Conservation (phyloP, 2,797 vertebrate species). For the Clarias pachynema region DNA sequence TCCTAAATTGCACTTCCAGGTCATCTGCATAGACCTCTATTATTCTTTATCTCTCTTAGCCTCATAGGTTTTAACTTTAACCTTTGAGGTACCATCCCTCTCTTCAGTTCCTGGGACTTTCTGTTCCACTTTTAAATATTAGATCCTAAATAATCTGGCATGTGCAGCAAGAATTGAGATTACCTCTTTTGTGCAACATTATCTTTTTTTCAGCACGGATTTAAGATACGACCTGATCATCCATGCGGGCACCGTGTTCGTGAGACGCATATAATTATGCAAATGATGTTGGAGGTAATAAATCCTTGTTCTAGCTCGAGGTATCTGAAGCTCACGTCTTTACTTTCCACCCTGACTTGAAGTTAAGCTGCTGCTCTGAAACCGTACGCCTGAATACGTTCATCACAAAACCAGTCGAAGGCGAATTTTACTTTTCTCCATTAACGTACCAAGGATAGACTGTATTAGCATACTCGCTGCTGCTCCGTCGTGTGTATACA, state of each 20-base stretch:
- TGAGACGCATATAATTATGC: conserved; percentile 79
- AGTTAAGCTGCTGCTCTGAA: conserved; percentile 53
- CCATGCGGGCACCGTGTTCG: conserved; percentile 72
- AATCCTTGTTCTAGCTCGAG: conserved; percentile 70
- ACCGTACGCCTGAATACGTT: conserved; percentile 55
- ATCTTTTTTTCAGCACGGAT: conserved; percentile 67
- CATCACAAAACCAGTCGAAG: conserved; percentile 21
- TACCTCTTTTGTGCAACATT: conserved; percentile 69
- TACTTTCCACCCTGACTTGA: conserved; percentile 49
- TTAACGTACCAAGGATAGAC: neutral
- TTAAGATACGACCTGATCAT: conserved; percentile 77
- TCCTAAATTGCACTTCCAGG: neutral
- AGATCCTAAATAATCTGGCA: conserved; percentile 70
- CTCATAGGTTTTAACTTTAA: neutral
- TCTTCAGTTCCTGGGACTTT: neutral
- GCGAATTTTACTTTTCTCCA: neutral
- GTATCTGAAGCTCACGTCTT: conserved; percentile 48
- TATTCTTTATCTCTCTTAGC: neutral
- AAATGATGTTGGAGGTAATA: conserved; percentile 73
- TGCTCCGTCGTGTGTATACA: neutral
- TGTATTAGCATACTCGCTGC: neutral
- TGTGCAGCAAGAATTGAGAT: conserved; percentile 67
- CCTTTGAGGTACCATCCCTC: neutral
- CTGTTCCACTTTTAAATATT: conserved; percentile 37
- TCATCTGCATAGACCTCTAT: neutral